Percentiles rank a stretch among this genome's conserved stretches.
Evolutionary conservation across 35 echinoderm and acorn worm species (phyloP).

Genomic region (Diadema setosum): DNA sequence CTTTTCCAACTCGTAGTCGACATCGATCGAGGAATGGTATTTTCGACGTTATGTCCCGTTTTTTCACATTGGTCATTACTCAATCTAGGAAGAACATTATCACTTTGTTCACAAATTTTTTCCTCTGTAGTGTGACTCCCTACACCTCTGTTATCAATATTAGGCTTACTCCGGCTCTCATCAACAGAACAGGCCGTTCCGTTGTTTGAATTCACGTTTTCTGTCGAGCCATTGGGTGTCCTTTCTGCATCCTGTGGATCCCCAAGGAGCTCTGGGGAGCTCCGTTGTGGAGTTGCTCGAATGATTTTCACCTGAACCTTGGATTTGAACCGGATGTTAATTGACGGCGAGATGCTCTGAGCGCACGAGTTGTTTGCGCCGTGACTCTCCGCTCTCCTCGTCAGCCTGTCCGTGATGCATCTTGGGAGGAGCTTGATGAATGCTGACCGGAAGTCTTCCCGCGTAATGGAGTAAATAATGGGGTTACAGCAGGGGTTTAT

Average conservation of each 20-base stretch:
- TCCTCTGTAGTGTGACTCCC: no score
- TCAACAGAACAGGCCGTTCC: no score
- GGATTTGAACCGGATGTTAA: neutral
- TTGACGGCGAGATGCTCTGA: neutral
- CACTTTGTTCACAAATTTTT: no score
- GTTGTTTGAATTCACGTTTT: neutral
- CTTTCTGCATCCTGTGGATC: neutral
- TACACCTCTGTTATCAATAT: no score
- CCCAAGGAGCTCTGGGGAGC: neutral
- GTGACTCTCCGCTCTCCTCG: neutral
- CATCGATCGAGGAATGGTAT: no score
- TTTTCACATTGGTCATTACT: no score
- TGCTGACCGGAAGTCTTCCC: conserved; percentile 62
- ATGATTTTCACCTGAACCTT: neutral
- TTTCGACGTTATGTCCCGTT: no score
- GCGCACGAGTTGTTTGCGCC: neutral
- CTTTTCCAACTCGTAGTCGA: no score
- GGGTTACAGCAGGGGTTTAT: conserved; percentile 86
- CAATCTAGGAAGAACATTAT: no score
- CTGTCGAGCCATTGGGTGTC: neutral
- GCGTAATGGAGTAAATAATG: conserved; percentile 73
- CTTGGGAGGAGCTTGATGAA: conserved; percentile 41
- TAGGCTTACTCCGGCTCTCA: no score
- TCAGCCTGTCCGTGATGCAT: neutral
- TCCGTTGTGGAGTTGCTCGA: neutral